Conservation (phyloP, 1,140 invertebrate genomes). For the Drosophila lacteicornis region DNA sequence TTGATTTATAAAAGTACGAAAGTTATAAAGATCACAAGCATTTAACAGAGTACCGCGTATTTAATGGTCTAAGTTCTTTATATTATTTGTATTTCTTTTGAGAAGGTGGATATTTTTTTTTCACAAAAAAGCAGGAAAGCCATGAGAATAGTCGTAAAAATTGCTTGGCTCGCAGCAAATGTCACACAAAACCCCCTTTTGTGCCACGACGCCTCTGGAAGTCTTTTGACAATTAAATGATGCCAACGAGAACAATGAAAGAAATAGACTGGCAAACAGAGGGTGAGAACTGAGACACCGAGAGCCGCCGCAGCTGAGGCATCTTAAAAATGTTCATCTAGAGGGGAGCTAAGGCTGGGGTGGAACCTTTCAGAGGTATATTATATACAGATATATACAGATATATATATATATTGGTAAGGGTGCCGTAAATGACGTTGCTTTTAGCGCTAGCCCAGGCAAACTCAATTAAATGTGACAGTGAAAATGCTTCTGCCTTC, state of each 20-base stretch:
- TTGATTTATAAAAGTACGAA: not conserved
- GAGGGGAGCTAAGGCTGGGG: not conserved
- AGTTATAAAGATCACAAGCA: not conserved
- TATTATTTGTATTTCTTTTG: not conserved
- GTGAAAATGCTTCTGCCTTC: conserved; percentile 58
- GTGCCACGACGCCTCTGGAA: conserved; percentile 12
- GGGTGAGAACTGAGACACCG: conserved; percentile 3
- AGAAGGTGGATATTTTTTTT: conserved; percentile 7
- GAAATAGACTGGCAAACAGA: conserved; percentile 20
- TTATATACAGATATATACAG: conserved; percentile 1
- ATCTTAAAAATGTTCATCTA: conserved; percentile 72
- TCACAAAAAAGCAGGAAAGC: not conserved
- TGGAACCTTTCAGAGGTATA: not conserved
- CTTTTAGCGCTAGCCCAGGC: conserved; percentile 69
- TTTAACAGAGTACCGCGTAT: not conserved
- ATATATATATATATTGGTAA: conserved; percentile 7
- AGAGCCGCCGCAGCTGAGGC: conserved; percentile 46
- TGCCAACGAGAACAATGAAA: conserved; percentile 58
- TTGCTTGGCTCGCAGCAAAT: conserved; percentile 57
- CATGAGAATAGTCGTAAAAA: conserved; percentile 57
- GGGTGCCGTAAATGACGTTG: conserved; percentile 71
- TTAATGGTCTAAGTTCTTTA: not conserved
- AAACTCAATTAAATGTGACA: conserved; percentile 84
- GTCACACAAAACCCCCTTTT: conserved; percentile 19
- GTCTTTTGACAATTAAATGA: conserved; percentile 82